Base-by-base conservation (phyloP, 2,113 vertebrate species). In the Syrmaticus mikado region DNA sequence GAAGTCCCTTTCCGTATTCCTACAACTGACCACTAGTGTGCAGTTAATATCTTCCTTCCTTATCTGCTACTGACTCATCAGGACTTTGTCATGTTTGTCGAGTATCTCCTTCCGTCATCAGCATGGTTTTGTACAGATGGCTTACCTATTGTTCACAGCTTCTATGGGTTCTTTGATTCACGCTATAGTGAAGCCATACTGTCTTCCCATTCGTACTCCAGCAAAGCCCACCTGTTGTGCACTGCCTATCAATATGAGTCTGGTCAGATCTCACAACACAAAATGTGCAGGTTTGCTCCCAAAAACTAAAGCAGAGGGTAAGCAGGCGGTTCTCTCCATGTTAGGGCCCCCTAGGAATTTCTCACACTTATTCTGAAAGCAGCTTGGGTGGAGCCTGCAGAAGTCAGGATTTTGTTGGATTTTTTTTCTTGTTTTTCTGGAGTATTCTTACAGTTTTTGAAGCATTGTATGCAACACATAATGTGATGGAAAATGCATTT, bases 141-240 rank as follows among this genome's bases (percentile, higher is more conserved):
- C 50, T 89, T 7, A 25, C 45, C 62, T 53, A 17, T 11, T 53
- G 28, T 50, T 81, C 57, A 28, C 75, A 53, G 70, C 57, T 81
- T 75, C 50, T 38, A 6, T 0, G 0, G 28, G 24, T 46, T 32
- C 60, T 71, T 81, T 89, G 75, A 53, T 60, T 60, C 60, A 65
- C 7, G 3, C 38, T 60, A 60, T 4, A 76, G 64, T 12, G 21
- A 60, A 71, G 57, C 50, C 30, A 6, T 46, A 18, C 43, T 4
- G 3, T 20, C 50, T 65, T 38, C 13, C 8, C 0, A 0, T 20
- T 58, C 21, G 0, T 71, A 28, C 43, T 71, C n/a, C 50, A 75
- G 68, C 43, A 75, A 81, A 81, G 57, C 50, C 81, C 28, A 34
- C 50, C 48, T 7, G 4, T 52, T 43, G 28, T 46, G 50, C 27